A percentile compares a stretch with the other conserved stretches of the same genome.
phyloP scores from a whole-genome alignment of 2,888 invertebrate species.

The Ochlodes sylvanus region DNA sequence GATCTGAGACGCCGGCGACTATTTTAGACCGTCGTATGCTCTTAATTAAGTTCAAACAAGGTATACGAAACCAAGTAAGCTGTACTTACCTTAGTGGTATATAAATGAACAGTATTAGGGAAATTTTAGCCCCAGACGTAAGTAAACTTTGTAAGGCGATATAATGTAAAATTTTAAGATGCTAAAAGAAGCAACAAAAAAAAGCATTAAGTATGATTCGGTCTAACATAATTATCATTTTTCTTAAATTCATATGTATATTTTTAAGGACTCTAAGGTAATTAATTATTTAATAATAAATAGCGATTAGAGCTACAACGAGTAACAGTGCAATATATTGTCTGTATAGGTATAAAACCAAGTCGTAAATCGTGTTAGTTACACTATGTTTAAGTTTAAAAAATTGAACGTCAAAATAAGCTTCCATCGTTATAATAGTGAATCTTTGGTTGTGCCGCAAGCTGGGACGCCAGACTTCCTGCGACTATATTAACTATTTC shows the following conservation, averaged over 20 bases:
- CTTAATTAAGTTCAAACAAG: slow-evolving; percentile 83
- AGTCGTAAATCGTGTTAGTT: no score
- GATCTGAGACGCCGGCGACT: slow-evolving; percentile 72
- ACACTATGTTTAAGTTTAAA: not conserved
- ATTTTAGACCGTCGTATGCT: slow-evolving; percentile 68
- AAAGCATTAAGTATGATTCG: no score
- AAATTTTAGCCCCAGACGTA: not conserved
- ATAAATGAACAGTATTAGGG: slow-evolving; percentile 4
- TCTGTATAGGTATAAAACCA: no score
- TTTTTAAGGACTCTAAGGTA: no score
- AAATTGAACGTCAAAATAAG: slow-evolving; percentile 19
- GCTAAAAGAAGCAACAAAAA: no score
- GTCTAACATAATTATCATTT: no score
- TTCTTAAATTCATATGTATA: no score
- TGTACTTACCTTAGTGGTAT: slow-evolving; percentile 23
- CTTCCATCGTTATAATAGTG: slow-evolving; percentile 10
- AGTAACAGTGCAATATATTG: no score
- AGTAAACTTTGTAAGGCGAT: no score
- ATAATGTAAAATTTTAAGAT: no score
- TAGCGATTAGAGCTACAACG: no score
- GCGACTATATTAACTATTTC: slow-evolving; percentile 14
- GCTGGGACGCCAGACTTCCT: slow-evolving; percentile 22
- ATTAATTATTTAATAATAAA: no score
- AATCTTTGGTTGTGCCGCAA: slow-evolving; percentile 7
- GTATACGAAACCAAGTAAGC: slow-evolving; percentile 66